Evolutionary conservation across 1,140 invertebrate genomes (phyloP), one percentile per base, ranked within the genome.

Genomic region (Drosophila simulans): DNA sequence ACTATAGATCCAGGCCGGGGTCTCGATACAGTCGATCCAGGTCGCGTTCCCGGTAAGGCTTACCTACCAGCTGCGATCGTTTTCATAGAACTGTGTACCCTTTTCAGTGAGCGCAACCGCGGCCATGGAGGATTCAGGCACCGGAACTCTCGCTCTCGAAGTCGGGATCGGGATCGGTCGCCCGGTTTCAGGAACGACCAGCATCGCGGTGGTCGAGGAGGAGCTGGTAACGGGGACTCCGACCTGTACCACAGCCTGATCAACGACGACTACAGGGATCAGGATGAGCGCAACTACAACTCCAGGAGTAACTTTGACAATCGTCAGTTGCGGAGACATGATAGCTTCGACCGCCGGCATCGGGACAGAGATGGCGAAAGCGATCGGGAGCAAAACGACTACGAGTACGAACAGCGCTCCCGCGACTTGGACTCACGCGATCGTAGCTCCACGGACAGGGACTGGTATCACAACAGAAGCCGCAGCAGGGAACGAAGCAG

Each of bases 211-310:
- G 58, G 80, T 54, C 60, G 78, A 8, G 58, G 77, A 31, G 31
- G 31, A 31, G 31, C 7, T 0, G 53, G 55, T 7, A 63, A 65
- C 22, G 82, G 49, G 3, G 86, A 92, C 20, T 75, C 80, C 17
- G 91, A 92, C 56, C 51, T 91, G 13, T 92, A 92, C 56, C 74
- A 82, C 17, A 88, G 85, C 34, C 42, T 92, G 15, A 92, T 91
- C 3, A 73, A 91, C 42, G 85, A 92, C 17, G 91, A 92, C 51
- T 89, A 90, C 49, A 72, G 80, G 12, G 85, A 31, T 31, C 31
- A 89, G 7, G 90, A 68, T 3, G 46, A 92, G 37, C 77, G 82
- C 39, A 76, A 59, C 7, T 82, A 88, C 34, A 75, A 75, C 42
- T 53, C 79, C 12, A 72, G 84, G 7, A 69, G 31, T 37, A 75